phyloP scores from a whole-genome alignment of 2,113 vertebrate genomes.

The Danionella cerebrum region DNA sequence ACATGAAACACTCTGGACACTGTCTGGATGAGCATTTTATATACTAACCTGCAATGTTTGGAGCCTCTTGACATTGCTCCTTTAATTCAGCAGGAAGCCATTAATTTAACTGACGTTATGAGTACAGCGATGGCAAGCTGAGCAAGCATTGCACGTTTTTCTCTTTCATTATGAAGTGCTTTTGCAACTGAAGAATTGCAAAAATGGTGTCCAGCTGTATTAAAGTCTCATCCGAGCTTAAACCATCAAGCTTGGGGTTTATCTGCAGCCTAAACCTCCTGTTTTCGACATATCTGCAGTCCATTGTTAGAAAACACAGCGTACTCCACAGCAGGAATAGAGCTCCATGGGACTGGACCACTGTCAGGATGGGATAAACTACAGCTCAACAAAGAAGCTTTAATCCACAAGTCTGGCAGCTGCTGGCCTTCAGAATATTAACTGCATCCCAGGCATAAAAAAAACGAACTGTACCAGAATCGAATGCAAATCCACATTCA shows the following conservation, averaged over 20 bases:
- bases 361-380: conserved; percentile 16
- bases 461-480: neutral
- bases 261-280: neutral
- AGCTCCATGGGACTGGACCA: neutral
- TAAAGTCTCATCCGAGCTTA: neutral
- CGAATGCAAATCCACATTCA: neutral
- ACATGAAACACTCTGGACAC: conserved; percentile 19
- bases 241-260: neutral
- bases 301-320: conserved; percentile 4
- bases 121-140: conserved; percentile 20
- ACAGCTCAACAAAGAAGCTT: conserved; percentile 4
- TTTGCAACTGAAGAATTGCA: neutral
- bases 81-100: conserved; percentile 40
- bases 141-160: neutral
- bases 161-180: conserved; percentile 13
- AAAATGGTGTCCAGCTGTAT: neutral
- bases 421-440: conserved; percentile 10
- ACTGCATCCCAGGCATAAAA: neutral
- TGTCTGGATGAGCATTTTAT: conserved; percentile 27
- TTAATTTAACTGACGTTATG: conserved; percentile 44
- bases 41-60: conserved; percentile 22
- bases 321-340: neutral
- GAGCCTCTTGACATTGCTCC: conserved; percentile 29
- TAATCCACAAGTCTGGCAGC: conserved; percentile 1
- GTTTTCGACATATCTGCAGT: neutral